Evolutionary conservation across 1,140 invertebrate species (phyloP).

Genomic region (Cydia fagiglandana): DNA sequence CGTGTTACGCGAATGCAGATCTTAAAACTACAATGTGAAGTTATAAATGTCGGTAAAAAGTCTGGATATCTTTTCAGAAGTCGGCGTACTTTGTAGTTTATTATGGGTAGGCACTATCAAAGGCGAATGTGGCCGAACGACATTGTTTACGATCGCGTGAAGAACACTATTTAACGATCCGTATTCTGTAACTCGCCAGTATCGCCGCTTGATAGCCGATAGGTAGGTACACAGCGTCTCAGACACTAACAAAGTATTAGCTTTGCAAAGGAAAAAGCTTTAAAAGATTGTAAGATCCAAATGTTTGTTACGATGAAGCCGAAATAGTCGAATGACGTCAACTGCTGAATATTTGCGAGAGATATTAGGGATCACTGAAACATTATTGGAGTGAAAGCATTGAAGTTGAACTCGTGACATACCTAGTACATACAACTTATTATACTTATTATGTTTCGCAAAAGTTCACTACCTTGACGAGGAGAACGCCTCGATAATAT

Average conservation of each 20-base stretch:
- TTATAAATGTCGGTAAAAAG: conserved; percentile 11
- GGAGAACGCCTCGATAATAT: too few species aligned
- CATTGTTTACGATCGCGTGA: conserved; percentile 59
- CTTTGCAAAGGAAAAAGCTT: not conserved
- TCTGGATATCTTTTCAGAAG: conserved; percentile 14
- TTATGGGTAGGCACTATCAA: conserved; percentile 15
- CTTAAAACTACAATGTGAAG: conserved; percentile 25
- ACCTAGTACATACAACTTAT: not conserved
- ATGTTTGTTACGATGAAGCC: not conserved
- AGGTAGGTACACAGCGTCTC: conserved; percentile 29
- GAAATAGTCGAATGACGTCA: not conserved
- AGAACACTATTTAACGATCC: conserved; percentile 50
- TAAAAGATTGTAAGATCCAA: not conserved
- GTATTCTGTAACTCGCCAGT: conserved; percentile 41
- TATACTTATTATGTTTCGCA: too few species aligned
- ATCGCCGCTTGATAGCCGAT: conserved; percentile 38
- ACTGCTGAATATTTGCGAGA: not conserved
- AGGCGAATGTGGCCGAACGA: conserved; percentile 3
- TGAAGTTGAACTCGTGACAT: not conserved
- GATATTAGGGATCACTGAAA: conserved; percentile 14
- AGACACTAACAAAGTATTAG: conserved; percentile 30
- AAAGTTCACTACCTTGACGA: too few species aligned
- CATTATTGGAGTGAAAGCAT: not conserved
- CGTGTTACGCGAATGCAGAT: conserved; percentile 7
- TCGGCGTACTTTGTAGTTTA: conserved; percentile 21